Percentiles rank a stretch among this genome's conserved stretches.
Conservation (phyloP, 2,888 invertebrate genomes). For the Spicauda simplicius region DNA sequence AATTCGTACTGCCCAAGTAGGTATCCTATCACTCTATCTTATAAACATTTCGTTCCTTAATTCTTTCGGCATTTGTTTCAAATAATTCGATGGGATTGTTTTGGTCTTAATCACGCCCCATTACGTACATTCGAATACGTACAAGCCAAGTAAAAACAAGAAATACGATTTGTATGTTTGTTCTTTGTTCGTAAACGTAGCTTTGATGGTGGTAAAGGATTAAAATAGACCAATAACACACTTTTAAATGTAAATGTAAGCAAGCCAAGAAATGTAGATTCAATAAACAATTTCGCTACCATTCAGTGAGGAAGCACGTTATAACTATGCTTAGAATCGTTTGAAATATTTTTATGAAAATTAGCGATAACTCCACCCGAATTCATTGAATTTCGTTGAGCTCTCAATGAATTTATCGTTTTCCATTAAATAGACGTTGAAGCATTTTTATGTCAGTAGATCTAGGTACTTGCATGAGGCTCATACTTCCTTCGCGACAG, state of each 20-base stretch:
- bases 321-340: neutral
- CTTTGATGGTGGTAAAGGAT: conserved; percentile 15
- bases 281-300: conserved; percentile 20
- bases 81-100: conserved; percentile 8
- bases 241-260: neutral
- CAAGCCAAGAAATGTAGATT: conserved; percentile 13
- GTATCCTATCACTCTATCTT: too few relatives aligned
- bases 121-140: neutral
- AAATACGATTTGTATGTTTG: conserved; percentile 11
- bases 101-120: conserved; percentile 12
- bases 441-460: neutral
- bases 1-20: too few relatives aligned
- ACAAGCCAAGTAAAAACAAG: conserved; percentile 7
- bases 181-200: conserved; percentile 6
- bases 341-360: neutral
- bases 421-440: neutral
- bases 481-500: conserved; percentile 2
- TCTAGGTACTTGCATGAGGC: neutral
- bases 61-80: neutral
- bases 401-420: neutral
- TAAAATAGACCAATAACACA: conserved; percentile 10
- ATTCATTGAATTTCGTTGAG: neutral
- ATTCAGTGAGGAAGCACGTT: neutral
- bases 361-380: conserved; percentile 21
- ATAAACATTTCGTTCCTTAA: too few relatives aligned